Percentiles rank a stretch among this genome's conserved stretches.
phyloP scores from a whole-genome alignment of 1,140 invertebrate species.

The Armadillidium nasatum region DNA sequence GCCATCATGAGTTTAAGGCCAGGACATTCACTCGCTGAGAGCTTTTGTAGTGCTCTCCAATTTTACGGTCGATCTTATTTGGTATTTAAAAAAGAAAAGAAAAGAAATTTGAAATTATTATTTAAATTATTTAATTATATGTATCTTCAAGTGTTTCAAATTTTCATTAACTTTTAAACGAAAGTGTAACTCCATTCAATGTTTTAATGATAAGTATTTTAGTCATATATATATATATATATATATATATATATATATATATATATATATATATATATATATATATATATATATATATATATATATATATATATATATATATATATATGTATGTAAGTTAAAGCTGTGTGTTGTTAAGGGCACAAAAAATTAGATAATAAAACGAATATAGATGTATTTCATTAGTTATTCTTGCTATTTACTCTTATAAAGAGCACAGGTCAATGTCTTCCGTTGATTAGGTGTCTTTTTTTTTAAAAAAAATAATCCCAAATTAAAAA shows the following conservation, averaged over 20 bases:
- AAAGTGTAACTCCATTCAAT: not conserved
- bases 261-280: not conserved
- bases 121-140: not conserved
- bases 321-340: not conserved
- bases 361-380: not conserved
- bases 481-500: no score
- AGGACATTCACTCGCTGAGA: no score
- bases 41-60: no score
- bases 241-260: not conserved
- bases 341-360: not conserved
- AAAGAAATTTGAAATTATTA: not conserved
- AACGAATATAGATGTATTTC: not conserved
- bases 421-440: not conserved
- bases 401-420: not conserved
- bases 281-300: not conserved
- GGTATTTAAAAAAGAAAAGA: no score
- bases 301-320: not conserved
- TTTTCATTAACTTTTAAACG: not conserved
- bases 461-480: no score
- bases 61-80: no score
- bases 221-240: not conserved
- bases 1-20: no score
- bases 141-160: not conserved
- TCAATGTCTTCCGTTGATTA: constrained; percentile 4
- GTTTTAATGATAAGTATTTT: not conserved